Percentiles rank a stretch among this genome's conserved stretches.
phyloP scores from a whole-genome alignment of 2,888 invertebrate genomes.

The Lamellibrachia columna region DNA sequence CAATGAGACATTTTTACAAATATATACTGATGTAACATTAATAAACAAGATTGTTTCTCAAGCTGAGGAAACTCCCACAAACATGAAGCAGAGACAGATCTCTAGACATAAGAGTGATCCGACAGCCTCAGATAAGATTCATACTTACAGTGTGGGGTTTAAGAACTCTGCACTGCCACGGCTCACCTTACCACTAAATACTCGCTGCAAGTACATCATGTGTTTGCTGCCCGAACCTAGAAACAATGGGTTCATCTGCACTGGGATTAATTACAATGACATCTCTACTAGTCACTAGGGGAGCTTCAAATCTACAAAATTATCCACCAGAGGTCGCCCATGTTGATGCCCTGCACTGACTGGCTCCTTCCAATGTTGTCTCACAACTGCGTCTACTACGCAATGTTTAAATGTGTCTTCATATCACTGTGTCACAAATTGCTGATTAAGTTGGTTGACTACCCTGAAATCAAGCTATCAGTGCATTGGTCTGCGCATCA shows the following conservation, averaged over 20 bases:
- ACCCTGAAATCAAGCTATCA: not conserved
- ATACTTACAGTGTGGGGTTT: not conserved
- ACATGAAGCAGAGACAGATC: not conserved
- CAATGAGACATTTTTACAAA: too few relatives aligned
- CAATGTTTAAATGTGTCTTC: not conserved
- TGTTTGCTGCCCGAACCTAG: constrained; percentile 4
- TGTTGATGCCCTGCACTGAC: not conserved
- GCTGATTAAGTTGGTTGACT: not conserved
- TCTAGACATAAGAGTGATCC: not conserved
- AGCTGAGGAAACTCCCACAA: not conserved
- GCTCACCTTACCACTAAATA: not conserved
- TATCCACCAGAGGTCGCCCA: not conserved
- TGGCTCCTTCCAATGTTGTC: not conserved
- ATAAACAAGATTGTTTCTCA: not conserved
- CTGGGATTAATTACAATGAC: not conserved
- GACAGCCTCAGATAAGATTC: not conserved
- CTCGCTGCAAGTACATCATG: not conserved
- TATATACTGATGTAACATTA: not conserved
- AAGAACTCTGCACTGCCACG: not conserved
- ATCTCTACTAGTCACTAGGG: not conserved
- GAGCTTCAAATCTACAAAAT: not conserved
- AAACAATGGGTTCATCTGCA: not conserved
- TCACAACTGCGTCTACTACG: not conserved
- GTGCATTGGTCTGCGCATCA: not conserved
- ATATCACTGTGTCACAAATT: not conserved